Evolutionary conservation across 37 sponge, comb jelly and placozoan species (phyloP).

Genomic region (Haliclona indistincta): DNA sequence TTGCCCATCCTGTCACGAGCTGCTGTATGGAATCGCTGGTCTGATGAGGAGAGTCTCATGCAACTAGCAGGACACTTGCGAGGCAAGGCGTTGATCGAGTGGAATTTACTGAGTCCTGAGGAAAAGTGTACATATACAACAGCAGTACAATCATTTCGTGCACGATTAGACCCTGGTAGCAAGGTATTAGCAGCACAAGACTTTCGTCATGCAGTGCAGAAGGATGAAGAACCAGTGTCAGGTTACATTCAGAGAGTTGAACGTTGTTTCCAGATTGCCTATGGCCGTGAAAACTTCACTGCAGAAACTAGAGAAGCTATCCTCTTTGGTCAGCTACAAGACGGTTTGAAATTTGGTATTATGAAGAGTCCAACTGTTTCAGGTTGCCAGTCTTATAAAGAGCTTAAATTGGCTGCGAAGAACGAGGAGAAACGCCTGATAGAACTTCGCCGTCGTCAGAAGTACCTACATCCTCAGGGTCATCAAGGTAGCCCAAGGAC

Average conservation of each 20-base stretch:
- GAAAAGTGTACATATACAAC: neutral
- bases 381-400: neutral
- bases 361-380: no score
- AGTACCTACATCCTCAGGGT: no score
- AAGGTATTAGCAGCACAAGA: conserved; percentile 29
- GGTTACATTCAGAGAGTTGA: conserved; percentile 15
- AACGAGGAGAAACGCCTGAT: neutral
- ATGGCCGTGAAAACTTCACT: no score
- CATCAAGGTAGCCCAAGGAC: no score
- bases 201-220: conserved; percentile 20
- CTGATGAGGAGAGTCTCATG: conserved; percentile 19
- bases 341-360: no score
- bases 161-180: conserved; percentile 19
- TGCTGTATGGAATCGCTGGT: conserved; percentile 26
- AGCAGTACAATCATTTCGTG: conserved; percentile 10
- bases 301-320: neutral
- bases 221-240: conserved; percentile 19
- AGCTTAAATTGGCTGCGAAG: neutral
- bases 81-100: conserved; percentile 17
- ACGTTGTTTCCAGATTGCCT: conserved; percentile 3
- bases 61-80: conserved; percentile 13
- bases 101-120: conserved; percentile 16
- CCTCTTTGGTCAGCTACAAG: neutral
- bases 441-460: no score
- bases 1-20: conserved; percentile 9